Evolutionary conservation across 2,113 vertebrate species (phyloP), one percentile per base, ranked within the genome.

Genomic region (Pogonocichla stellata): DNA sequence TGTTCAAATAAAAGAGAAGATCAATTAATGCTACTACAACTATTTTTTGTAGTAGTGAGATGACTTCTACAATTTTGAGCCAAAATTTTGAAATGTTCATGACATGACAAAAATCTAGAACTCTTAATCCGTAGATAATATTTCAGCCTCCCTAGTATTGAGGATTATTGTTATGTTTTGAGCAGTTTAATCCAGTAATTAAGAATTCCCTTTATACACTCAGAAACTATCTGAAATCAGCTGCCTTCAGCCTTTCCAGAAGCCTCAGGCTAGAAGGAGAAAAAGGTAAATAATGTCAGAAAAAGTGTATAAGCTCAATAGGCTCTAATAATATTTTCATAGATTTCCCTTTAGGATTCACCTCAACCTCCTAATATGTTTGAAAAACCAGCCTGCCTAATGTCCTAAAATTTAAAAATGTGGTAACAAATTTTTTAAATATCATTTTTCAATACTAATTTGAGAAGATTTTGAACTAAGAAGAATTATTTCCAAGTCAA

Each of bases 231-330:
- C 23, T 77, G 82, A 80, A 92, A 94, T 47, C 24, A 88, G 58
- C 17, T 77, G 20, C 50, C 36, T 77, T 72, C 57, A 84, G 69
- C 48, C 78, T 56, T 74, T 77, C 61, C 13, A 60, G 57, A 93
- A 93, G 50, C 53, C 42, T 80, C 29, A 24, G 50, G 50, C 23
- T 58, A 88, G 54, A 58, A 86, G 78, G 7, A 82, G 12, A 66
- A 87, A 84, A 88, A 88, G n/a, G 58, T 80, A 96, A 94, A 75
- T 88, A 86, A 77, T 34, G 14, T 47, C 57, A 72, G n/a, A 72
- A 89, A 90, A 92, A 65, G 25, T 31, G 12, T n/a, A 34, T 45
- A 71, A 85, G 5, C 18, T 77, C n/a, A 91, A 70, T 38, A 86
- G 86, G 13, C 20, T 88, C 58, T 72, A 64, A 50, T 42, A 82